Conservation (phyloP, 2,888 invertebrate genomes). For the Flexamia atlantica region DNA sequence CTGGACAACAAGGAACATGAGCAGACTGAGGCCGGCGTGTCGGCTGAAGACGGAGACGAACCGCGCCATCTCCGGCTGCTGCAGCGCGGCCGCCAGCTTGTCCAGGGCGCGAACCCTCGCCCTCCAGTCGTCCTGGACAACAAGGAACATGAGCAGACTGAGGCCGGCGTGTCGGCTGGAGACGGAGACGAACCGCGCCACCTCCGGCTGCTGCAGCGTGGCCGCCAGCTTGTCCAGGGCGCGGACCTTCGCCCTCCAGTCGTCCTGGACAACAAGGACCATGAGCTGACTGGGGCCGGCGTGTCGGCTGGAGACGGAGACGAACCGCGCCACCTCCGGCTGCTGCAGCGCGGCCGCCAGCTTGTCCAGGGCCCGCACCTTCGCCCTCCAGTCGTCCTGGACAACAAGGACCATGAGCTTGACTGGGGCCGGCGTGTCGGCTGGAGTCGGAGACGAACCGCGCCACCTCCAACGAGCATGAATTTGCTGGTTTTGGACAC, state of each 20-base stretch:
- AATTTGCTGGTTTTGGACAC: too few relatives aligned
- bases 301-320: conserved; percentile 79
- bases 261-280: conserved; percentile 80
- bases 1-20: conserved; percentile 82
- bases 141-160: conserved; percentile 82
- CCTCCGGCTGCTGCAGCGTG: conserved; percentile 77
- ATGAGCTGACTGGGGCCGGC: conserved; percentile 81
- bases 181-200: conserved; percentile 73
- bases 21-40: conserved; percentile 80
- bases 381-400: conserved; percentile 79
- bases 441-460: conserved; percentile 76
- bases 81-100: conserved; percentile 78
- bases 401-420: too few relatives aligned
- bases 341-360: conserved; percentile 78
- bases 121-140: conserved; percentile 79
- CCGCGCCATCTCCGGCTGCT: conserved; percentile 74
- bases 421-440: conserved; percentile 80
- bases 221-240: conserved; percentile 79
- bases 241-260: conserved; percentile 78
- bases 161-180: conserved; percentile 81
- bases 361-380: conserved; percentile 79
- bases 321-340: conserved; percentile 73
- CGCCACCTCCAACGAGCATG: too few relatives aligned
- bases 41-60: conserved; percentile 78
- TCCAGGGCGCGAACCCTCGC: conserved; percentile 79